Base-by-base conservation (phyloP, 2,888 invertebrate species). In the Biston stratarius region DNA sequence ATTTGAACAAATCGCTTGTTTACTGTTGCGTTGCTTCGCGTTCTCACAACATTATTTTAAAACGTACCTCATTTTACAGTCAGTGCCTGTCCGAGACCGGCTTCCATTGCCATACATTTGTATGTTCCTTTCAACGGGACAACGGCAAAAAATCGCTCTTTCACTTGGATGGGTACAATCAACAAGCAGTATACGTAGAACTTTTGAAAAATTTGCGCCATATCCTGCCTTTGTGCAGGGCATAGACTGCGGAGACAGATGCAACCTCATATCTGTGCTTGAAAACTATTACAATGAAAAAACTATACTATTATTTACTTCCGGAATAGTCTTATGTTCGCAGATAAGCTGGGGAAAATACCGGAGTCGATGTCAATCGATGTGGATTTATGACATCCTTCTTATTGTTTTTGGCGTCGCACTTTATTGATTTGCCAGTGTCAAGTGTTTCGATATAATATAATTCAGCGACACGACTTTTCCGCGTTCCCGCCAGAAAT, bases 81-180 rank as follows among this genome's bases (percentile, higher is more conserved):
- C 36, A 61, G 55, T 64, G 61, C 61, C 69, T 77, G 79, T 67
- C 71, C 66, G 76, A 78, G 79, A 78, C 78, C 78, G 64, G 74
- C 71, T 73, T 59, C 55, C 53, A 33, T 69, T 73, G 62, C 48
- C 67, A 67, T 66, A 74, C 74, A 77, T 75, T 74, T 63, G 70
- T 69, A 67, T 49, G 69, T 69, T 80, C 82, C 79, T 79, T 80
- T 82, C 80, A 83, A 74, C 69, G 69, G 73, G 74, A 77, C 75
- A 76, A 66, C 73, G 69, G 76, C 86, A 86, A 87, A 65, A 89
- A 87, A 86, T 79, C 75, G 80, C 81, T 85, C 85, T 88, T 85
- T 87, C 91, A 89, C 88, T 89, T 83, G 89, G 88, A 85, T 88
- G 91, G 92, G 89, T 91, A 91, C 93, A 93, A 92, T 93, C 92